Conservation (phyloP, 2,113 vertebrate genomes). For the Cheilinus undulatus region DNA sequence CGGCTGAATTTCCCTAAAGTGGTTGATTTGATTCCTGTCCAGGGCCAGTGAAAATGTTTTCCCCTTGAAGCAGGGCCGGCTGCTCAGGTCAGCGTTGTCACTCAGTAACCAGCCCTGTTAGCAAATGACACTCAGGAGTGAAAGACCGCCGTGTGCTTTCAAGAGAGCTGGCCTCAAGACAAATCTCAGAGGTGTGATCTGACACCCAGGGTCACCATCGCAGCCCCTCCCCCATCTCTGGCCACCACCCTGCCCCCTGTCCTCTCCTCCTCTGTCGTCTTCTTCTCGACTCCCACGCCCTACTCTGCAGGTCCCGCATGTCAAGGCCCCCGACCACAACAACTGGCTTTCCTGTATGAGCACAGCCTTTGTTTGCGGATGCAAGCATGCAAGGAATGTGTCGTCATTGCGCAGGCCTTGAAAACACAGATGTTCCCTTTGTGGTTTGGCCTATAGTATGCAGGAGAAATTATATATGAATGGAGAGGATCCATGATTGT, state of each 20-base stretch:
- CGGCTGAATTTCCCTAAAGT: conserved; percentile 46
- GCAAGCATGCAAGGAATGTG: conserved; percentile 80
- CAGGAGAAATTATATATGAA: conserved; percentile 35
- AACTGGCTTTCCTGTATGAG: conserved; percentile 50
- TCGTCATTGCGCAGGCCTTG: conserved; percentile 65
- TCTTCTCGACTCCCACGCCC: conserved; percentile 49
- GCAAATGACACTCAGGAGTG: conserved; percentile 6
- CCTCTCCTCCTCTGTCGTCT: conserved; percentile 13
- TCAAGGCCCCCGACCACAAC: conserved; percentile 14
- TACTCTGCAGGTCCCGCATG: conserved; percentile 35
- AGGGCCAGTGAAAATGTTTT: background rate
- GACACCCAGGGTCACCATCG: conserved; percentile 15
- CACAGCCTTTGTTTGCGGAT: conserved; percentile 71
- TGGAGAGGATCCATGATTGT: conserved; percentile 1
- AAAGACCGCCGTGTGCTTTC: background rate
- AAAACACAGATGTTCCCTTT: conserved; percentile 70
- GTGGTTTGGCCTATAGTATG: conserved; percentile 41
- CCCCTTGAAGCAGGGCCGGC: conserved; percentile 16
- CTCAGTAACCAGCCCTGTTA: conserved; percentile 13
- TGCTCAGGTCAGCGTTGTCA: conserved; percentile 35
- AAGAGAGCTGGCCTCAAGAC: conserved; percentile 16
- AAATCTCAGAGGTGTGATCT: conserved; percentile 35
- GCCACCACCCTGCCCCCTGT: background rate
- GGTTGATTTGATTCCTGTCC: conserved; percentile 45
- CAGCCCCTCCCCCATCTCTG: conserved; percentile 1